Percentiles rank a stretch among this genome's conserved stretches.
Evolutionary conservation across 2,888 invertebrate species (phyloP).

Genomic region (Amiota mariae): DNA sequence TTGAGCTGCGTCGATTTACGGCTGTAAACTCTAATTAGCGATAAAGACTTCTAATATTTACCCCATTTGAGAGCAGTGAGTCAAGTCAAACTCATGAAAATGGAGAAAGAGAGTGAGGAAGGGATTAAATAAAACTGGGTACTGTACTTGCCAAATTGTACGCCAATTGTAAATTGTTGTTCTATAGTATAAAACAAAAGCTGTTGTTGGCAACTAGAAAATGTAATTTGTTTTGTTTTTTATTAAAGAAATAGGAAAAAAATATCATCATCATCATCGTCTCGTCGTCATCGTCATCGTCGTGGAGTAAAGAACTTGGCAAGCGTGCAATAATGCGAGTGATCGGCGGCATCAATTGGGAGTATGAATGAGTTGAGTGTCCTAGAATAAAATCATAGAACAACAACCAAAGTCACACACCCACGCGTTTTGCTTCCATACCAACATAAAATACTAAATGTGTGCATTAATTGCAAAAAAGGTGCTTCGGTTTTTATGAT

Average conservation of each 20-base stretch:
- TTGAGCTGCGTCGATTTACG: conserved; percentile 61
- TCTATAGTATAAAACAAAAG: not conserved
- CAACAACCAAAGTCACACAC: too few species aligned
- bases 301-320: not conserved
- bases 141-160: not conserved
- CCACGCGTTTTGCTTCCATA: too few species aligned
- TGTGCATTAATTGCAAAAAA: conserved; percentile 61
- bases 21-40: conserved; percentile 67
- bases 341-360: not conserved
- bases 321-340: conserved; percentile 9
- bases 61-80: conserved; percentile 61
- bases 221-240: conserved; percentile 59
- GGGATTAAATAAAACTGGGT: not conserved
- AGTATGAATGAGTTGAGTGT: too few species aligned
- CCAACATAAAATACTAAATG: conserved; percentile 15
- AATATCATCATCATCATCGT: conserved; percentile 21
- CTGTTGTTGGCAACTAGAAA: conserved; percentile 58
- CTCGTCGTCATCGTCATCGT: not conserved
- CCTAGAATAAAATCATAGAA: too few species aligned
- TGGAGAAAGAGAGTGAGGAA: not conserved
- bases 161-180: not conserved
- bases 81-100: not conserved
- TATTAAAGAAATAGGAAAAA: conserved; percentile 54
- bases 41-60: conserved; percentile 68
- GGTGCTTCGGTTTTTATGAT: conserved; percentile 43